Conservation (phyloP, 2,888 invertebrate species). For the Xylota segnis region DNA sequence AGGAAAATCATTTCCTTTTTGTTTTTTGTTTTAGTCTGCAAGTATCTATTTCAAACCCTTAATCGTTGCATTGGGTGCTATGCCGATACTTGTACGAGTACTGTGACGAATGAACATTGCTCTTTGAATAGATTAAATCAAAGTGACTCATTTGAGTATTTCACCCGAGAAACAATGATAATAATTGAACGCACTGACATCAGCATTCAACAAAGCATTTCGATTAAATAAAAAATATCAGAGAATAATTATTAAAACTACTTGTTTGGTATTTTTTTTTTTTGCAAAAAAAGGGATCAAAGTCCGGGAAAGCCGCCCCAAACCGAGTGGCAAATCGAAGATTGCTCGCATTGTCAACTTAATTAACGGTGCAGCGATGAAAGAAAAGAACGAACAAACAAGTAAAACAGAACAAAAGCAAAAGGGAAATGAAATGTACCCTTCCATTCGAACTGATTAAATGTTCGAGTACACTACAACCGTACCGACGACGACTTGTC, state of each 20-base stretch:
- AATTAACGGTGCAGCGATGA: conserved; percentile 7
- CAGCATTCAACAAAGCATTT: conserved; percentile 13
- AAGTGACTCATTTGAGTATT: conserved; percentile 50
- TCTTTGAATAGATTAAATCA: conserved; percentile 29
- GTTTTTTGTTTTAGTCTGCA: background rate
- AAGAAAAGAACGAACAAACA: background rate
- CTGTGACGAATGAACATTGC: background rate
- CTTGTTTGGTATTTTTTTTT: no score
- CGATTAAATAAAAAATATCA: conserved; percentile 2
- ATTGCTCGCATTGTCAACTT: conserved; percentile 18
- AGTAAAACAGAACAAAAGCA: background rate
- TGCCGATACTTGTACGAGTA: background rate
- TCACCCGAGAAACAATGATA: conserved; percentile 19
- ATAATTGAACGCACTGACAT: conserved; percentile 10
- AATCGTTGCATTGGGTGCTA: conserved; percentile 10
- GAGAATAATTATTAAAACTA: conserved; percentile 17
- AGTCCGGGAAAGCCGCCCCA: conserved; percentile 33
- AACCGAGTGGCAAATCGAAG: conserved; percentile 5
- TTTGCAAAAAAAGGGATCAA: conserved; percentile 20
- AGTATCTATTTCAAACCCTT: conserved; percentile 51
- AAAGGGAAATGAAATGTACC: background rate
- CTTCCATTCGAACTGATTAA: conserved; percentile 33
- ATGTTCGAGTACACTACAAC: background rate
- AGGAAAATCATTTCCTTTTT: background rate
- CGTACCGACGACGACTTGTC: no score